These are phyloP conservation scores for Cynocephalus volans DNA, from an alignment of 2,113 vertebrate genomes.

Conservation along the genomic window DNA sequence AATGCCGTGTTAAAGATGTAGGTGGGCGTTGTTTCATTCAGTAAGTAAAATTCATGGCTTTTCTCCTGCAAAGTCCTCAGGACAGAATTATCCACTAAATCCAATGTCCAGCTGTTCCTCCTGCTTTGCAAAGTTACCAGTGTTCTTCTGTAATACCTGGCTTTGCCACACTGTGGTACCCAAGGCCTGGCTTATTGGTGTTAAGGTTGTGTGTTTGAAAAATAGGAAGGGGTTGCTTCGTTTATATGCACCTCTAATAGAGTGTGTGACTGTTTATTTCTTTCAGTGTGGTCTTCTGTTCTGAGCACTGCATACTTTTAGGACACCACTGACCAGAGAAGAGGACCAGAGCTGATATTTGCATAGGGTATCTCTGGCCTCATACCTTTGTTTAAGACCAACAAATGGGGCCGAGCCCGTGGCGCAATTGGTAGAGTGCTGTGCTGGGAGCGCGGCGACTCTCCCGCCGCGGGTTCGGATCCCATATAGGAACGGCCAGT, in stretches of 20 bases:
- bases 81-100: background rate
- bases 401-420: too few relatives aligned
- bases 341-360: background rate
- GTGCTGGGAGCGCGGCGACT: too few relatives aligned
- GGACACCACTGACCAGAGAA: background rate
- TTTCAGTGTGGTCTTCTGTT: background rate
- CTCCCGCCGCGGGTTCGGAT: too few relatives aligned
- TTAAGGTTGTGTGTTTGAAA: background rate
- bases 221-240: background rate
- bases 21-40: background rate
- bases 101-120: background rate
- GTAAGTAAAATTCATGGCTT: background rate
- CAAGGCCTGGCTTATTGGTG: background rate
- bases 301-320: background rate
- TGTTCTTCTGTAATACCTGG: constrained; percentile 67
- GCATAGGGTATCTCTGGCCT: background rate
- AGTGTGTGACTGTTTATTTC: background rate
- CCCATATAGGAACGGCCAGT: too few relatives aligned
- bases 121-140: background rate
- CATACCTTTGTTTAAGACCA: background rate
- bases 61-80: background rate
- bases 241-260: background rate
- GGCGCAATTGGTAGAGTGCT: too few relatives aligned
- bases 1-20: background rate
- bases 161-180: constrained; percentile 77